Base-by-base conservation (phyloP, 2,888 invertebrate genomes). In the Crepidodera aurea region DNA sequence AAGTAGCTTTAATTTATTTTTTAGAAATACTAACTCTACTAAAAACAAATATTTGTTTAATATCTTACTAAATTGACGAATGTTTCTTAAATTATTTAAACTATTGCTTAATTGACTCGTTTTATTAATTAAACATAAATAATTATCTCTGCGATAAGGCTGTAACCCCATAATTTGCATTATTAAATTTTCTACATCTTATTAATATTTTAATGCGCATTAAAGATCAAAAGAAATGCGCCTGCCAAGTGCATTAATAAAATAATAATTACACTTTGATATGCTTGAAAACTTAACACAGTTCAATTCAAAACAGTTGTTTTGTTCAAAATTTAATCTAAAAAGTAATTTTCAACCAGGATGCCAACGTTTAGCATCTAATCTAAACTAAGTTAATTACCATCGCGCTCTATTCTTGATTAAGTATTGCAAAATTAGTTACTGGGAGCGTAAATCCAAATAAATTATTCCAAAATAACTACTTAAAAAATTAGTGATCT, bases 201-300 rank as follows among this genome's bases (percentile, higher is more conserved):
- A 27, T 27, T 48, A 48, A 48, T 27, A 48, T 48, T 46, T 46
- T 46, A 46, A 55, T 22, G 55, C 29, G 6, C 27, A 57, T 57
- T 57, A 57, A 34, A 57, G 39, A 57, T 57, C 57, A 57, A 57
- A 57, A 57, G 57, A 39, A 57, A 48, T 50, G 48, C 48, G 19
- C 39, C 27, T 57, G 48, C 27, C 57, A 50, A 57, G 57, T 39
- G 57, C 40, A 48, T 37, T 50, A 50, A 57, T 57, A 48, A 37
- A 57, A 25, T 39, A 34, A 39, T 57, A 48, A 57, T 57, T 57
- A 57, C 29, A 32, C 57, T 54, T 54, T 54, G 27, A 42, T 54
- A 54, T 19, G 39, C 27, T 50, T 39, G 37, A 27, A 32, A 42
- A 39, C 40, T 50, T 46, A n/a, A 57, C 48, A 50, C 57, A 57